Conservation (phyloP, 2,888 invertebrate species). For the Coecobrya sp. region DNA sequence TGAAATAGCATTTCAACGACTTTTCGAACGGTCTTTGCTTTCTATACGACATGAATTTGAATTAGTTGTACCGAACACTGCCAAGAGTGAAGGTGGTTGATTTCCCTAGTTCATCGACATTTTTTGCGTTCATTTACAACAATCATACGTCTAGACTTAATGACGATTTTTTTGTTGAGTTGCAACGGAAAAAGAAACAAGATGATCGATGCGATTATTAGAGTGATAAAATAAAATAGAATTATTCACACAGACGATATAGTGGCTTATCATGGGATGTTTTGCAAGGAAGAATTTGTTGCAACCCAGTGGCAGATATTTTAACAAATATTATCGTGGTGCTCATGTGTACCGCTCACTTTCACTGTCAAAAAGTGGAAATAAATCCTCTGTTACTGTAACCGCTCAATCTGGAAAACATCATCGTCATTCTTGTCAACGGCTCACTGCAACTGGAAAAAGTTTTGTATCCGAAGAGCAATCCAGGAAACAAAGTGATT, state of each 20-base stretch:
- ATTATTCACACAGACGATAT: not conserved
- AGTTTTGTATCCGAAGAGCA: constrained; percentile 42
- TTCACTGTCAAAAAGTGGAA: constrained; percentile 53
- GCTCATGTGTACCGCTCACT: constrained; percentile 65
- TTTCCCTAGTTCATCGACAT: constrained; percentile 34
- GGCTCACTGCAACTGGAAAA: constrained; percentile 40
- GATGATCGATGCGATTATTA: constrained; percentile 29
- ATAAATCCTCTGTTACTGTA: not conserved
- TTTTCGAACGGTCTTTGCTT: constrained; percentile 32
- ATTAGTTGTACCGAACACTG: constrained; percentile 22
- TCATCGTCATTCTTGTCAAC: constrained; percentile 38
- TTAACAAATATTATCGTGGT: constrained; percentile 52
- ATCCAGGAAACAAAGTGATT: constrained; percentile 57
- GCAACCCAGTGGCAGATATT: constrained; percentile 58
- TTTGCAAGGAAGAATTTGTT: constrained; percentile 44
- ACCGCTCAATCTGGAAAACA: constrained; percentile 44
- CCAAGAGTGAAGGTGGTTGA: constrained; percentile 58
- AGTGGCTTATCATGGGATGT: constrained; percentile 79
- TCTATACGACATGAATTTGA: constrained; percentile 13
- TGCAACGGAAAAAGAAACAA: not conserved
- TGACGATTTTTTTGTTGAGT: not conserved
- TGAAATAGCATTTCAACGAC: not conserved
- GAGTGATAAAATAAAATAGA: constrained; percentile 27
- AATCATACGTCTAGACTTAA: not conserved
- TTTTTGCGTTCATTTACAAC: not conserved